Base-by-base conservation (phyloP, 2,888 invertebrate genomes). In the Stenodema calcarata region DNA sequence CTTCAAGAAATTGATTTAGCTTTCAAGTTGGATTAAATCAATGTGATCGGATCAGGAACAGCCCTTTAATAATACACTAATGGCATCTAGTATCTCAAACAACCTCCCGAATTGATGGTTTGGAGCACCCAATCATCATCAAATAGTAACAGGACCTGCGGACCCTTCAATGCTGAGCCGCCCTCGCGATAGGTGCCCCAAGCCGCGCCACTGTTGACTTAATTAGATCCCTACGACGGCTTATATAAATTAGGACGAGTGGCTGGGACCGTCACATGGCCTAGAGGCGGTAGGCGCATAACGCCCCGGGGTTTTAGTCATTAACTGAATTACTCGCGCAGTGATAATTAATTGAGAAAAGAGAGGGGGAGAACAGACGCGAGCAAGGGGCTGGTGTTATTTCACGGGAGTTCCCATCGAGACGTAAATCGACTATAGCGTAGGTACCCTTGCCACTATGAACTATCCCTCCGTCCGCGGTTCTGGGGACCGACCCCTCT, bases 301-400 rank as follows among this genome's bases (percentile, higher is more conserved):
- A 69, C 82, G 62, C 62, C 16, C 23, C 23, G 23, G 62, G 69
- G 62, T 69, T 82, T 62, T 18, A 82, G 82, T 82, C 82, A 41
- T 82, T 82, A 82, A 82, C 82, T 82, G 70, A 82, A 82, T 82
- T 69, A 82, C 82, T 82, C 69, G 82, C 82, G 62, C 70, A 69
- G 82, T 82, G 82, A 82, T 82, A 82, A 69, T 69, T 82, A 62
- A 82, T 82, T 35, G 42, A 41, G 30, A 23, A 69, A 82, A 69
- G 35, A 62, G 35, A 18, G 69, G 28, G 82, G 69, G 3, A n/a
- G n/a, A n/a, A n/a, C n/a, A 54, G 54, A n/a, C 16, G 11, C 54
- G 35, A 23, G 23, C 23, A 7, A 9, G 62, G 62, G 27, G 23
- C 35, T 18, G 62, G 62, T 62, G 62, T 62, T 62, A 62, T 62